Conservation (phyloP, 2,797 vertebrate genomes). For the Pterois miles region DNA sequence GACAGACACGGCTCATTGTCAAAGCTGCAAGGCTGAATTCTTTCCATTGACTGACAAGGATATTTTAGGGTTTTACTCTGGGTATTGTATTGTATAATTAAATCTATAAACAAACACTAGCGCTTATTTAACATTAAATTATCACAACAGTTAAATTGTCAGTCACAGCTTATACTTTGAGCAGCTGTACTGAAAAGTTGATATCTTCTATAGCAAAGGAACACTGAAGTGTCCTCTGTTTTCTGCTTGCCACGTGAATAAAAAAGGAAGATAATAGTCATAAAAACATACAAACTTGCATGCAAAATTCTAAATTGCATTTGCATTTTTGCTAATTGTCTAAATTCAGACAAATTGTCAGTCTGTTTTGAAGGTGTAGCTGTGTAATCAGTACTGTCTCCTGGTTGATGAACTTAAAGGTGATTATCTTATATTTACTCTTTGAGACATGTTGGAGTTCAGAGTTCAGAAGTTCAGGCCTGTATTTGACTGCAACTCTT, state of each 20-base stretch:
- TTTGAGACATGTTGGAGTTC: conserved; percentile 5
- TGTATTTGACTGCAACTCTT: conserved; percentile 20
- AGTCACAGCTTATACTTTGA: background rate
- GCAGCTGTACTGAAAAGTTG: background rate
- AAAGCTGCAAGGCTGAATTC: conserved; percentile 44
- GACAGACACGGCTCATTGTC: conserved; percentile 44
- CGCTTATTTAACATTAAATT: background rate
- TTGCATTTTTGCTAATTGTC: background rate
- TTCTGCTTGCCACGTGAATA: background rate
- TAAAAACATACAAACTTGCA: background rate
- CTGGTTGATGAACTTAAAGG: background rate
- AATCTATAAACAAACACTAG: conserved; percentile 4
- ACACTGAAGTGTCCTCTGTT: background rate
- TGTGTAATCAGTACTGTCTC: background rate
- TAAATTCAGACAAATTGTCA: background rate
- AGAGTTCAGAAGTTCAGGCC: conserved; percentile 13
- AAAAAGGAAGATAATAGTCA: background rate
- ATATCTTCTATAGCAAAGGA: background rate
- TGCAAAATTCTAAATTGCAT: background rate
- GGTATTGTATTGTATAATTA: background rate
- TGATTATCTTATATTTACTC: background rate
- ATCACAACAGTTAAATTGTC: background rate
- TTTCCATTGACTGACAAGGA: conserved; percentile 29
- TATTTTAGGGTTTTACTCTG: conserved; percentile 14
- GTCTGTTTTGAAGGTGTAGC: background rate